These are phyloP conservation scores for Thunnus maccoyii DNA, from an alignment of 2,113 vertebrate species.

Conservation along the genomic window DNA sequence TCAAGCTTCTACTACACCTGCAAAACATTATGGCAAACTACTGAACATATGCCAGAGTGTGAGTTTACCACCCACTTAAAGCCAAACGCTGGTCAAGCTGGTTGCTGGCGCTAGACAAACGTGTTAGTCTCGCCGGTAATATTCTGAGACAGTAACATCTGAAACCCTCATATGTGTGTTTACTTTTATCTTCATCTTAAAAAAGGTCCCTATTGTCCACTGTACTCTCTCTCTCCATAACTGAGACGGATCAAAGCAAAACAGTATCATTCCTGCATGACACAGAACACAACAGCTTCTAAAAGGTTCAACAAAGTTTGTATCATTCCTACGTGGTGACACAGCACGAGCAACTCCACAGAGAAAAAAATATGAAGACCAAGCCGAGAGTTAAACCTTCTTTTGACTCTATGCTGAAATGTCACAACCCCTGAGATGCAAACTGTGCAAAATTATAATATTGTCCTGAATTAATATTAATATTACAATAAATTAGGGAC, in stretches of 20 bases:
- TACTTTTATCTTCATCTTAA: not conserved
- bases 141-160: not conserved
- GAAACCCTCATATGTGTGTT: not conserved
- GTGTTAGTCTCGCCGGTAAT: too few relatives aligned
- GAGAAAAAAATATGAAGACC: not conserved
- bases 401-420: too few relatives aligned
- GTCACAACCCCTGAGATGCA: not conserved
- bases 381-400: not conserved
- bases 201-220: too few relatives aligned
- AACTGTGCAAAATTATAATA: not conserved
- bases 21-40: not conserved
- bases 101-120: not conserved
- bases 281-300: not conserved
- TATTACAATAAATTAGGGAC: not conserved
- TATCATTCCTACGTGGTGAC: constrained; percentile 6
- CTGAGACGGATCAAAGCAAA: not conserved
- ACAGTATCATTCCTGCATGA: not conserved
- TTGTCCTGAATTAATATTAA: not conserved
- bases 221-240: not conserved
- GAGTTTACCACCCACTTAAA: not conserved
- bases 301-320: not conserved
- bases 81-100: not conserved
- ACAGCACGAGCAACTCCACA: not conserved
- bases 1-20: not conserved
- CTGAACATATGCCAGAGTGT: not conserved